Evolutionary conservation across 2,888 invertebrate species (phyloP), one percentile per base, ranked within the genome.

Genomic region (Athalia circularis): DNA sequence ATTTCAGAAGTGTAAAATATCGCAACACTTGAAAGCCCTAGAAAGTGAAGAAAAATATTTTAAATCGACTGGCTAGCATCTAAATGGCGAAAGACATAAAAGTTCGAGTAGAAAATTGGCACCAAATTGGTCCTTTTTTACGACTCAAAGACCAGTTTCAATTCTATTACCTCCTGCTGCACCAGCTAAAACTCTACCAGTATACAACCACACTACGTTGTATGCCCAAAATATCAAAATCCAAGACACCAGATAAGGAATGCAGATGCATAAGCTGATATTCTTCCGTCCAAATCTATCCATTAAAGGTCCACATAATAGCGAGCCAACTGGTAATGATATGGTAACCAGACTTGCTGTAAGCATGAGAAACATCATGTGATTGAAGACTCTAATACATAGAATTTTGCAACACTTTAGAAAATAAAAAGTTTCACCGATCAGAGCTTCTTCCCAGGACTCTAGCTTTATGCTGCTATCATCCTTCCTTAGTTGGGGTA

Each of bases 1-100:
- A 93, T 92, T 88, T 94, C 93, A 57, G 93, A 92, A 1, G 92
- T 92, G 85, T 93, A 94, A 8, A 93, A 91, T 57, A 93, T 78
- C 4, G 91, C 89, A 6, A 92, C 92, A 1, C 92, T 92, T 13
- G 92, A 91, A 78, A 93, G 84, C 77, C 93, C 93, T 89, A 85
- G 54, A 85, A 83, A 77, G 61, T 70, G 65, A 57, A 50, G 57
- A 64, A 13, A 43, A 45, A n/a, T 29, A 29, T 29, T 29, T 29
- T 29, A 29, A 29, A 29, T 29, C 0, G 2, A 29, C 29, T 29
- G 29, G 29, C 29, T 29, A 29, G 29, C 29, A 29, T 29, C 29
- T 29, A 29, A 29, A 29, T 29, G 29, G 29, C 29, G 29, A 64
- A 45, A 48, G 11, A 76, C 65, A 68, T 0, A 43, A n/a, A 9